A percentile compares a stretch with the other conserved stretches of the same genome.
These are phyloP conservation scores for Nephrocerus scutellatus DNA, from an alignment of 2,888 invertebrate genomes.

Conservation along the genomic window DNA sequence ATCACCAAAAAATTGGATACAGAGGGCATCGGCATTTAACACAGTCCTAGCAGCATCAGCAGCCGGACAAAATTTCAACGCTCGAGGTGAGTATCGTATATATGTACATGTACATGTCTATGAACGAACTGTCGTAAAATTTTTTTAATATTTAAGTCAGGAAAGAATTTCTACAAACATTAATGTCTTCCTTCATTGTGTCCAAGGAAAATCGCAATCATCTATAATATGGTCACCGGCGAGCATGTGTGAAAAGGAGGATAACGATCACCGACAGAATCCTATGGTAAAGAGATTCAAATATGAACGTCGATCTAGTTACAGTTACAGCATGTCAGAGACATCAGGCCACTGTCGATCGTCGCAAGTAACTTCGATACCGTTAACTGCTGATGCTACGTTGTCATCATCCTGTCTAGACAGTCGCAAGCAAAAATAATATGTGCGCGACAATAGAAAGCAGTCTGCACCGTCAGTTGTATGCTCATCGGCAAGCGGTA, in stretches of 20 bases:
- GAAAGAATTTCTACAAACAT: too few relatives aligned
- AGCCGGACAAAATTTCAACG: constrained; percentile 42
- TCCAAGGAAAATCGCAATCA: constrained; percentile 44
- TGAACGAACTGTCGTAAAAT: too few relatives aligned
- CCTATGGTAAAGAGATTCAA: constrained; percentile 45
- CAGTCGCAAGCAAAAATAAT: too few relatives aligned
- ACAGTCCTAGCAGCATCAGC: constrained; percentile 45
- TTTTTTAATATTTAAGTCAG: too few relatives aligned
- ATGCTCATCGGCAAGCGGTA: constrained; percentile 39
- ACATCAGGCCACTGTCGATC: too few relatives aligned
- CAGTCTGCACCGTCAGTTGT: constrained; percentile 41
- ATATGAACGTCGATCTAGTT: constrained; percentile 38
- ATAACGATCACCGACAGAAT: too few relatives aligned
- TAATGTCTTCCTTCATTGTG: too few relatives aligned
- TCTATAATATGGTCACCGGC: constrained; percentile 82
- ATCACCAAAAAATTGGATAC: constrained; percentile 44
- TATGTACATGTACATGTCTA: too few relatives aligned
- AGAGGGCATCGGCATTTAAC: constrained; percentile 46
- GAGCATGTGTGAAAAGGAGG: constrained; percentile 77
- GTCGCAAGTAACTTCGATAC: constrained; percentile 15
- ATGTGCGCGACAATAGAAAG: too few relatives aligned
- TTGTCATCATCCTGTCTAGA: constrained; percentile 26
- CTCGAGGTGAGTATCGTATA: constrained; percentile 42
- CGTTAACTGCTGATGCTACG: background rate
- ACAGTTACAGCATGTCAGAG: too few relatives aligned